These are phyloP conservation scores for Erannis defoliaria DNA, from an alignment of 2,888 invertebrate genomes.

Conservation along the genomic window DNA sequence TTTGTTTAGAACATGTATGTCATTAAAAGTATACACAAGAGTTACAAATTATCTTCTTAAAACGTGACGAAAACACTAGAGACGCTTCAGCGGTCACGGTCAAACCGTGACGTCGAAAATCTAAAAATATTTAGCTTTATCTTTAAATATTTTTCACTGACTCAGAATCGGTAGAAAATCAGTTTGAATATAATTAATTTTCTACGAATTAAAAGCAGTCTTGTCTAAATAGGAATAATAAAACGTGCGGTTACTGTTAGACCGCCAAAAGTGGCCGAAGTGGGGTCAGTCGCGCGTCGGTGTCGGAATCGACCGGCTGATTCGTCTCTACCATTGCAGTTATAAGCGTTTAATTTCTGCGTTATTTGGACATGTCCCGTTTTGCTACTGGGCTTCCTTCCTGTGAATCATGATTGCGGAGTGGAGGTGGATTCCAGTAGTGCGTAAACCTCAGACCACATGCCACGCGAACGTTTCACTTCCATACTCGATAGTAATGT, in stretches of 20 bases:
- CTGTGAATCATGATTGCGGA: constrained; percentile 78
- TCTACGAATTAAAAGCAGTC: constrained; percentile 31
- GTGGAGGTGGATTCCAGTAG: constrained; percentile 69
- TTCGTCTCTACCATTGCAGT: constrained; percentile 61
- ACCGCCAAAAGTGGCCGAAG: constrained; percentile 60
- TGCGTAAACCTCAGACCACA: constrained; percentile 62
- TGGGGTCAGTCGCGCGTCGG: constrained; percentile 69
- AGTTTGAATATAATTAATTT: constrained; percentile 16
- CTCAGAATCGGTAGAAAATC: constrained; percentile 3
- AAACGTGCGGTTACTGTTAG: constrained; percentile 24
- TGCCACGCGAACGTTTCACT: constrained; percentile 56
- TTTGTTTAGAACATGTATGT: neutral
- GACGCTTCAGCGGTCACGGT: constrained; percentile 9
- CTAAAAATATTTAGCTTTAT: constrained; percentile 9
- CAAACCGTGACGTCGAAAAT: neutral
- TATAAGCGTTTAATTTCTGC: constrained; percentile 63
- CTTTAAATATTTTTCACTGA: neutral
- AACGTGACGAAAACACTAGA: constrained; percentile 6
- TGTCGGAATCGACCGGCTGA: constrained; percentile 78
- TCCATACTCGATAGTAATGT: constrained; percentile 53
- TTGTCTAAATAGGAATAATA: constrained; percentile 22
- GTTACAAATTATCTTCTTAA: constrained; percentile 1
- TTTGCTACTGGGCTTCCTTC: constrained; percentile 73
- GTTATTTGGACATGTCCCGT: constrained; percentile 77
- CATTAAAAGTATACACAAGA: neutral